Conservation (phyloP, 2,113 vertebrate species). For the Cottus gobio region DNA sequence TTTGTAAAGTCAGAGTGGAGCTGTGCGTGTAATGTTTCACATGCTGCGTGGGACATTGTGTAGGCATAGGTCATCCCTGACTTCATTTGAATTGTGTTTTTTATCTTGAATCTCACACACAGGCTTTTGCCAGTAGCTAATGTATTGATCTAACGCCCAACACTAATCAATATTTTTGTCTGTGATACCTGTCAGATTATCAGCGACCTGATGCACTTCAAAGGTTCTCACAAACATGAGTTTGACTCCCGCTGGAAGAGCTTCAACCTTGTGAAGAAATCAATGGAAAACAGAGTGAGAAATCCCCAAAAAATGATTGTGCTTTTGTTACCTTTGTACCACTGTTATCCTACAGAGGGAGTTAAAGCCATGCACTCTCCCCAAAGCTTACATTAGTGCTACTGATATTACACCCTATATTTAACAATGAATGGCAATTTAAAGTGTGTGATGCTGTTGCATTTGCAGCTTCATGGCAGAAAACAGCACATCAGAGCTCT, state of each 20-base stretch:
- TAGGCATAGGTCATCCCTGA: background rate
- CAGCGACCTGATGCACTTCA: conserved; percentile 94
- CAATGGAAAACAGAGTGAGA: conserved; percentile 97
- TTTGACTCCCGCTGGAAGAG: conserved; percentile 99
- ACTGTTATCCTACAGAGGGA: background rate
- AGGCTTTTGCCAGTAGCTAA: background rate
- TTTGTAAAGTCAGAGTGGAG: background rate
- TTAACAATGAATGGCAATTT: background rate
- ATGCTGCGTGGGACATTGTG: conserved; percentile 1
- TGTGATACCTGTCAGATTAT: conserved; percentile 87
- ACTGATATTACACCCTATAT: background rate
- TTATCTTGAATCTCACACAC: background rate
- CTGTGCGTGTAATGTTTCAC: background rate
- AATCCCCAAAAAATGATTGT: background rate
- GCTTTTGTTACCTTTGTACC: background rate
- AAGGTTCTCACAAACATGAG: conserved; percentile 96
- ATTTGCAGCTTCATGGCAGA: conserved; percentile 92
- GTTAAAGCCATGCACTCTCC: background rate
- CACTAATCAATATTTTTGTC: conserved; percentile 18
- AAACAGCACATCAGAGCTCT: conserved; percentile 96
- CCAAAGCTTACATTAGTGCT: background rate
- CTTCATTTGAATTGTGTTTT: background rate
- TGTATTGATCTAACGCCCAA: background rate
- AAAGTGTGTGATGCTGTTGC: conserved; percentile 27
- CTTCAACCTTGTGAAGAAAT: conserved; percentile 97